Evolutionary conservation across 2,113 vertebrate species (phyloP), one percentile per base, ranked within the genome.

Genomic region (Nesogale talazaci): DNA sequence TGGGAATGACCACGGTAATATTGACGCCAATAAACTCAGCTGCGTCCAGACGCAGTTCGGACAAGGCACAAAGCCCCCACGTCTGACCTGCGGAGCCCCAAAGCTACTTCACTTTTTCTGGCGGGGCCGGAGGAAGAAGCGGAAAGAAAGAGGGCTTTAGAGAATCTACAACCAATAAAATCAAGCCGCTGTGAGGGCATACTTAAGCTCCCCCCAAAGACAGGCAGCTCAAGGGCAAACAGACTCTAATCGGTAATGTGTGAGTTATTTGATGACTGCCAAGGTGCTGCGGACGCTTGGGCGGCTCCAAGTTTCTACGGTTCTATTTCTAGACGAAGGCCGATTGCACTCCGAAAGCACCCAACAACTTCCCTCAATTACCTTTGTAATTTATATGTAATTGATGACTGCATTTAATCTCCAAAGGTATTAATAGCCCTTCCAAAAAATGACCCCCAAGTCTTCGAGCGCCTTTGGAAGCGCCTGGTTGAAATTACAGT

Each of bases 331-430:
- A 96, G 87, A 88, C 59, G 36, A 67, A 88, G 40, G 80, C 88
- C 9, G 19, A 59, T 85, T 83, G 90, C 67, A 84, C 67, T 85
- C 80, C 8, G 6, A 86, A 93, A 95, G 83, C 79, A 31, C 36
- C 89, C 67, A 77, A 69, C 79, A 91, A 94, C 91, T 94, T 95
- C 91, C 94, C 94, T 95, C 95, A 97, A 96, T 95, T 94, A 95
- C 94, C 59, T 96, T 96, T 94, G 91, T 92, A 94, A 94, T 96
- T 95, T 93, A 88, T 74, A 76, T 84, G 94, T 90, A 96, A 96
- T 95, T 97, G 95, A 96, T 79, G 77, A 90, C 94, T 90, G 88
- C 95, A 94, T 83, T 96, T 97, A 95, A 95, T 92, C 96, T 96
- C 89, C 88, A 76, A 91, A 67, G 92, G 90, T 97, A 96, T 97